phyloP scores from a whole-genome alignment of 2,113 vertebrate genomes.

The Gambusia holbrooki region DNA sequence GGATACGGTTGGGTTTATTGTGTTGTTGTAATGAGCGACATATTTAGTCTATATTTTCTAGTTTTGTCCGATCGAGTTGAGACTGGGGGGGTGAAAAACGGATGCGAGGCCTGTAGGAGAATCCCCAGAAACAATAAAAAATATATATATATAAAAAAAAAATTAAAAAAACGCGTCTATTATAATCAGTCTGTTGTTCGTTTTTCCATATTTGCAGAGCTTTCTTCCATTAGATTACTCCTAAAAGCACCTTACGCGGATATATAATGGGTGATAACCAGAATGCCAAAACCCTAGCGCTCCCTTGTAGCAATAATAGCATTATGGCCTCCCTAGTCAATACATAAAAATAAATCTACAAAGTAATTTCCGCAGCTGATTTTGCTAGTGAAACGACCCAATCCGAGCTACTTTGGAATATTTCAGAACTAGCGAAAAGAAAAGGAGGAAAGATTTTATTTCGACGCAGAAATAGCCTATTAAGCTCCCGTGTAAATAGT shows the following conservation, averaged over 20 bases:
- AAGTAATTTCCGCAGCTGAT: not conserved
- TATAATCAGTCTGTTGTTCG: not conserved
- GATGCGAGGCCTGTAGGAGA: constrained; percentile 65
- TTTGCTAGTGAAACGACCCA: not conserved
- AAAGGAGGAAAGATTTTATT: constrained; percentile 1
- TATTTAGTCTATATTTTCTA: constrained; percentile 35
- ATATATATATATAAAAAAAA: not conserved
- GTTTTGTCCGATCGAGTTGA: constrained; percentile 54
- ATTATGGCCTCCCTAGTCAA: constrained; percentile 30
- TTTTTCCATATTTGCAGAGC: not conserved
- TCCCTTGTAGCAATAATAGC: constrained; percentile 30
- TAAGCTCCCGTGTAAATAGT: constrained; percentile 1
- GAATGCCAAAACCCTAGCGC: constrained; percentile 18
- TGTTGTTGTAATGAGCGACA: constrained; percentile 14
- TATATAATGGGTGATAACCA: not conserved
- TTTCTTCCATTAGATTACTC: not conserved
- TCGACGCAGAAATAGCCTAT: not conserved
- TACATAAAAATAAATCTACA: constrained; percentile 5
- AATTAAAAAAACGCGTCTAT: constrained; percentile 14
- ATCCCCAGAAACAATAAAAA: constrained; percentile 9
- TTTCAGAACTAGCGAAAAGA: constrained; percentile 1
- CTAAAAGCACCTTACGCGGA: not conserved
- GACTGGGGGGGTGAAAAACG: constrained; percentile 50
- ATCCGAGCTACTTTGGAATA: not conserved
- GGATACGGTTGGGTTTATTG: not conserved